Conservation (phyloP, 1,140 invertebrate species). For the Drosophila cardini region DNA sequence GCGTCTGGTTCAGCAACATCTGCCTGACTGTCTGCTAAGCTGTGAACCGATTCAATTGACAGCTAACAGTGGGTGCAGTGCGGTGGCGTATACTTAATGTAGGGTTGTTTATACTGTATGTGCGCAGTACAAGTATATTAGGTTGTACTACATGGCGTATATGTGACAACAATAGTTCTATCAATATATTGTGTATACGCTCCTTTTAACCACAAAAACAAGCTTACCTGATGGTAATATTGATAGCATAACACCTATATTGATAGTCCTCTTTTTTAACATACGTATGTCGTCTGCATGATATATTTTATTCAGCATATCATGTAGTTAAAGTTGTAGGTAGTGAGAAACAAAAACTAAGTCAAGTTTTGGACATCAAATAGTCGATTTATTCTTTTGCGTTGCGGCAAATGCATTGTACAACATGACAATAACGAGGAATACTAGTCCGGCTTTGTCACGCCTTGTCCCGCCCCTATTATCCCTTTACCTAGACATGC, state of each 20-base stretch:
- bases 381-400: constrained; percentile 60
- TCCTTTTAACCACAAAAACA: constrained; percentile 48
- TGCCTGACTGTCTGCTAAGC: constrained; percentile 11
- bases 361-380: constrained; percentile 29
- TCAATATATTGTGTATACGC: constrained; percentile 47
- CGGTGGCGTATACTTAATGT: constrained; percentile 20
- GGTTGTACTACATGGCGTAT: constrained; percentile 51
- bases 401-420: constrained; percentile 52
- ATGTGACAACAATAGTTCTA: constrained; percentile 35
- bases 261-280: background rate
- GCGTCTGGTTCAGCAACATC: background rate
- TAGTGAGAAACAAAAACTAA: constrained; percentile 14
- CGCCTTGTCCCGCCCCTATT: background rate
- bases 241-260: constrained; percentile 15
- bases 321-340: constrained; percentile 17
- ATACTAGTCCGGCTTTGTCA: background rate
- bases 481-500: background rate
- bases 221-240: constrained; percentile 15
- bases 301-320: constrained; percentile 49
- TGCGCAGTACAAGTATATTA: background rate
- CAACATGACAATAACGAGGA: constrained; percentile 43
- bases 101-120: constrained; percentile 19
- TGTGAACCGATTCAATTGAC: constrained; percentile 34
- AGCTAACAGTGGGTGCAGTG: constrained; percentile 20
- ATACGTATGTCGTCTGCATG: constrained; percentile 37